phyloP scores from a whole-genome alignment of 2,797 vertebrate species.

The Chromis chromis region DNA sequence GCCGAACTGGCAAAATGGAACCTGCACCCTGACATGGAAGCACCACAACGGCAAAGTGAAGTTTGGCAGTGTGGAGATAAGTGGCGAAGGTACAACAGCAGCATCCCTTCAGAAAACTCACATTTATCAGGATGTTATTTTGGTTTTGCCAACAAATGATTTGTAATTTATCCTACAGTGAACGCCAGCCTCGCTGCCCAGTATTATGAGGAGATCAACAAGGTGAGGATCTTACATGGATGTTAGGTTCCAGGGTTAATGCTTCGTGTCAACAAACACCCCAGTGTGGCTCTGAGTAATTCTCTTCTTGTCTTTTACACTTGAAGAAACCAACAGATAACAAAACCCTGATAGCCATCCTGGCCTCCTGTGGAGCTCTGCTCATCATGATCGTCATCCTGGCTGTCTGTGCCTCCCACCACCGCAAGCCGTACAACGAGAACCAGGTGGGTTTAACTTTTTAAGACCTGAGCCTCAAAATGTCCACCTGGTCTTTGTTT shows the following conservation, averaged over 20 bases:
- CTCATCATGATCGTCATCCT: conserved; percentile 81
- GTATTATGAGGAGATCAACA: conserved; percentile 55
- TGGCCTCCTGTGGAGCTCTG: conserved; percentile 81
- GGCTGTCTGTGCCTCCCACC: conserved; percentile 75
- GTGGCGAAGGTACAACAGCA: conserved; percentile 48
- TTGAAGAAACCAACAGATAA: conserved; percentile 59
- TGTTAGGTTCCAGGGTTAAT: too few relatives aligned
- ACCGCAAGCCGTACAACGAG: conserved; percentile 80
- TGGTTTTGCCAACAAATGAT: background rate
- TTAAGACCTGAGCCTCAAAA: too few relatives aligned
- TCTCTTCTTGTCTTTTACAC: conserved; percentile 2
- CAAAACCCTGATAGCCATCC: conserved; percentile 78
- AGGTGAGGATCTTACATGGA: conserved; percentile 40
- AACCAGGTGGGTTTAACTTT: conserved; percentile 75
- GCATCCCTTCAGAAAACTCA: background rate
- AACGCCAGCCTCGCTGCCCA: background rate
- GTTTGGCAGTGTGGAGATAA: conserved; percentile 36
- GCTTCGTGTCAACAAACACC: background rate
- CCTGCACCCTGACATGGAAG: conserved; percentile 46
- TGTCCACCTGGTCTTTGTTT: too few relatives aligned
- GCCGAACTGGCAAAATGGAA: conserved; percentile 15
- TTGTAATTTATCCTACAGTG: conserved; percentile 57
- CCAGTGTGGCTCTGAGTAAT: rapidly evolving
- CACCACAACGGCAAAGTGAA: rapidly evolving
- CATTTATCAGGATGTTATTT: background rate